Conservation (phyloP, 2,797 vertebrate genomes). For the Enteromius paludinosus region DNA sequence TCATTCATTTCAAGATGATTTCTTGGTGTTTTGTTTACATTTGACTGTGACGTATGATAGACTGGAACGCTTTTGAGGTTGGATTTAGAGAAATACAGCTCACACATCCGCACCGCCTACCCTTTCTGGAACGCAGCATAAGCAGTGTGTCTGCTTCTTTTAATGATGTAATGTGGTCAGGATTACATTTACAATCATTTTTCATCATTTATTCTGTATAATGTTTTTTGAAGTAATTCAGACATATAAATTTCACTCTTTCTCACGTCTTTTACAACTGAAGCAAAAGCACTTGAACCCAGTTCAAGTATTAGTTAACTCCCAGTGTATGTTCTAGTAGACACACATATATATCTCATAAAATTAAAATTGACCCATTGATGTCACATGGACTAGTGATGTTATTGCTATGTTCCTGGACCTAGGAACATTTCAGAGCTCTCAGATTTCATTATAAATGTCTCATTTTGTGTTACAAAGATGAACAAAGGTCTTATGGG, state of each 20-base stretch:
- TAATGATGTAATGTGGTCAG: background rate
- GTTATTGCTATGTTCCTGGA: too few species aligned
- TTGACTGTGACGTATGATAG: background rate
- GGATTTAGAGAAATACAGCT: background rate
- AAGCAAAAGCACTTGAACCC: background rate
- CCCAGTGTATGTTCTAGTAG: background rate
- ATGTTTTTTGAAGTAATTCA: conserved; percentile 3
- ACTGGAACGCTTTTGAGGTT: background rate
- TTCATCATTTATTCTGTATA: conserved; percentile 1
- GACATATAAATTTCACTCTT: background rate
- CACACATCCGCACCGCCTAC: background rate
- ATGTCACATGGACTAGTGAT: too few species aligned
- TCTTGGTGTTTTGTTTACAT: background rate
- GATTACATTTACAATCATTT: background rate
- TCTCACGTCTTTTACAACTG: background rate
- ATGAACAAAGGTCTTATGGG: too few species aligned
- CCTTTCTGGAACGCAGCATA: background rate
- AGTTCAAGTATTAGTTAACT: background rate
- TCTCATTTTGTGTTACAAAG: too few species aligned
- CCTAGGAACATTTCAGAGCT: too few species aligned
- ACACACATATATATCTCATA: too few species aligned
- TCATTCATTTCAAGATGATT: too few species aligned
- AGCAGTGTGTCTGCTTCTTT: background rate
- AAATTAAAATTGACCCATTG: too few species aligned
- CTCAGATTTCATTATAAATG: too few species aligned